Evolutionary conservation across 2,113 vertebrate genomes (phyloP), one percentile per base, ranked within the genome.

Genomic region (Dasyprocta punctata): DNA sequence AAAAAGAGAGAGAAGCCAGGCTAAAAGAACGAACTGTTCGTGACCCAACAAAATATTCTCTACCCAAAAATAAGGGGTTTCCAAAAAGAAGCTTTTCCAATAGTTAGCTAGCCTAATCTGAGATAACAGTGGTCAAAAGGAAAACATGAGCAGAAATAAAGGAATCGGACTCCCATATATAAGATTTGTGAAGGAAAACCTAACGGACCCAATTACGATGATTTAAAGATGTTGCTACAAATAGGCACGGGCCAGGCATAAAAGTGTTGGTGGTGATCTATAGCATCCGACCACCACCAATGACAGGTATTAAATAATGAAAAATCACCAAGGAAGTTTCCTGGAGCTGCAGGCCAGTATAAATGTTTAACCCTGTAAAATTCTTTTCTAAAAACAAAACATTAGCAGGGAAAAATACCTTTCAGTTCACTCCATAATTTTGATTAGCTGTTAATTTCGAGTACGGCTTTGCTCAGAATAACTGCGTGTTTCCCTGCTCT

Each of bases 221-320:
- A 97, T 97, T 96, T 97, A 97, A 83, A 24, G 38, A 44, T 52
- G 85, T 71, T n/a, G 56, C 65, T 94, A 75, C 80, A 90, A 41
- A 75, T 12, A 58, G 84, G 33, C 84, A 94, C 30, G 75, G 75
- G 19, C 56, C 41, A 56, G 89, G 28, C 75, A 81, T 97, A 28
- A 96, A 89, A 84, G 38, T 80, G 49, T n/a, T 89, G 61, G 24
- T 33, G 3, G 24, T 84, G 89, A 93, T 93, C 20, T 41, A 84
- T 3, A 75, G 24, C 61, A 58, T 84, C 73, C 84, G 80, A 92
- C 86, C 61, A 89, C 47, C 44, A 77, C 41, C 54, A 65, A 41
- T n/a, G 78, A 89, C 54, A 56, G 58, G 54, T 67, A 52, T 86
- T 90, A 89, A 95, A 89, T 80, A 86, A 86, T 63, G n/a, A 90